Evolutionary conservation across 2,888 invertebrate species (phyloP), one percentile per base, ranked within the genome.

Genomic region (Eumerus sabulonum): DNA sequence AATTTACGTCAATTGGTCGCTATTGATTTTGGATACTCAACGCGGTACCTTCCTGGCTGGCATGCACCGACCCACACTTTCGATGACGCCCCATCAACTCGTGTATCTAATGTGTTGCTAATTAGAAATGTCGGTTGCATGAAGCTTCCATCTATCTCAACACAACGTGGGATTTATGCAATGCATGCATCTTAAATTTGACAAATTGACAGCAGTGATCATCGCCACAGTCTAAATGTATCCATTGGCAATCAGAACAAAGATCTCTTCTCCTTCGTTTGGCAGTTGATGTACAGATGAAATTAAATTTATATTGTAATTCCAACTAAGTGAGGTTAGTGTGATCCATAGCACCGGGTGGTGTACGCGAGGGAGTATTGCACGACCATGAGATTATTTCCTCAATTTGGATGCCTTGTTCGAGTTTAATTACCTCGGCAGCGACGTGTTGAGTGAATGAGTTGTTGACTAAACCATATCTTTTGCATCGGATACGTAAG

Each of bases 311-410:
- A 47, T 27, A n/a, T 27, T 27, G 27, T 27, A 27, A 4, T n/a
- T n/a, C n/a, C 27, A 4, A 27, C 27, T 27, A 27, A 7, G 27
- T 7, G 27, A 27, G 27, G 27, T 27, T n/a, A 40, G 40, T 40
- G 40, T 9, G 40, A 40, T 36, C 36, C 5, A 40, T 11, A 1
- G 12, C 40, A 3, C 40, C 40, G 2, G 27, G 27, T 27, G 27
- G 27, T 27, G 7, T 7, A n/a, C n/a, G n/a, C n/a, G n/a, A n/a
- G n/a, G n/a, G 27, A 27, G 27, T 19, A 45, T 27, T 40, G 50
- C 9, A n/a, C 16, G 66, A 47, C 76, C 72, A 7, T 67, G 62
- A 63, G 60, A 77, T 77, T 72, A 60, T 77, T 77, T 77, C 72
- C 76, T 77, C 57, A 62, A 66, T 72, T 67, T 51, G 50, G 72